Conservation (phyloP, 1,140 invertebrate genomes). For the Lineus longissimus region DNA sequence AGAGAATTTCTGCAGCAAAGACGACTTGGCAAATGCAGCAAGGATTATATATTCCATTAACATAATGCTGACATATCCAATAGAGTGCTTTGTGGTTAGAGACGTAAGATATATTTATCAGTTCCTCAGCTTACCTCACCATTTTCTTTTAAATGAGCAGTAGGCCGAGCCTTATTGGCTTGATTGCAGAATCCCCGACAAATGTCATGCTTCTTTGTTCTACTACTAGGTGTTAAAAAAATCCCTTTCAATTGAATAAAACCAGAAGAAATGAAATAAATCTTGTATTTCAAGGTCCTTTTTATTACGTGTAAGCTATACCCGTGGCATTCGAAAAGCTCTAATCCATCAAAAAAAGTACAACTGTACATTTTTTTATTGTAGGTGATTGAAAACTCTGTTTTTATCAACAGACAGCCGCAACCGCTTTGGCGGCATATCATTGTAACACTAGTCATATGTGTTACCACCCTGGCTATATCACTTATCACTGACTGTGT, state of each 20-base stretch:
- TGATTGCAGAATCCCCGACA: too few species aligned
- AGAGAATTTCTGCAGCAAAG: slow-evolving; percentile 80
- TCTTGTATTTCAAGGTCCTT: too few species aligned
- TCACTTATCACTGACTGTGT: slow-evolving; percentile 80
- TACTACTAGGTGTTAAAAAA: too few species aligned
- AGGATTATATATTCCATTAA: slow-evolving; percentile 73
- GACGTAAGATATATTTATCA: not conserved
- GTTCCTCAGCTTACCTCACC: not conserved
- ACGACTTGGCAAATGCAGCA: slow-evolving; percentile 76
- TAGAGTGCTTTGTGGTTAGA: slow-evolving; percentile 77
- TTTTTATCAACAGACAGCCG: slow-evolving; percentile 51
- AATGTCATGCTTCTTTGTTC: too few species aligned
- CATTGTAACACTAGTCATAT: slow-evolving; percentile 67
- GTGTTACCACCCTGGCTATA: slow-evolving; percentile 66
- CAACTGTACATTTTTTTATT: too few species aligned
- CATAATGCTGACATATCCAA: slow-evolving; percentile 76
- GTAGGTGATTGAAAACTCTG: slow-evolving; percentile 36
- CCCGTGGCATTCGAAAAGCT: too few species aligned
- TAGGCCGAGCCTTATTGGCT: too few species aligned
- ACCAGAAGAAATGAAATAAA: too few species aligned
- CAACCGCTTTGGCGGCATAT: slow-evolving; percentile 56
- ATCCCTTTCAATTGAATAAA: too few species aligned
- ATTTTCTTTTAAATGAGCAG: not conserved
- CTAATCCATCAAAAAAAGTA: too few species aligned
- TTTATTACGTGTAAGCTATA: too few species aligned